Evolutionary conservation across 2,113 vertebrate genomes (phyloP), one percentile per base, ranked within the genome.

Genomic region (Arothron firmamentum): DNA sequence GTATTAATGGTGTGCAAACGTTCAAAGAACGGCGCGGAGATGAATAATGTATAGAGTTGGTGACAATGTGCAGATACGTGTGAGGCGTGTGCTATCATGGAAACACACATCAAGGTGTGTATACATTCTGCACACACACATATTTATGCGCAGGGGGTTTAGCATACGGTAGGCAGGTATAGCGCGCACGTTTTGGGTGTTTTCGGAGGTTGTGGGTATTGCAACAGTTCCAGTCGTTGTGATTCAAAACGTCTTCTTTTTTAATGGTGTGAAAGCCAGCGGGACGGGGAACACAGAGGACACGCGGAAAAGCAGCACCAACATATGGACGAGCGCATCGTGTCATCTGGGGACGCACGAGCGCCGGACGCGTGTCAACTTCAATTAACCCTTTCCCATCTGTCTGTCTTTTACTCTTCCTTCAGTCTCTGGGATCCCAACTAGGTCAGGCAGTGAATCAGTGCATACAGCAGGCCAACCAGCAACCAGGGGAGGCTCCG

Each of bases 361-460:
- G 78, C 75, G 79, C 72, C 60, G 72, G 77, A 83, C 83, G 62
- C 74, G 80, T 80, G 81, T 88, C 83, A 81, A 38, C 77, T 82
- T 78, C 79, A 80, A 78, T 86, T 65, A 84, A 85, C 80, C 78
- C 77, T 72, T 69, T 72, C 53, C 74, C 78, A 74, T 85, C 76
- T 83, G 81, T 79, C 72, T 50, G 70, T 70, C 59, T 61, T 20
- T 46, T 46, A 71, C 70, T 42, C 56, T 60, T 49, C 53, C 53
- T 56, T 38, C 63, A 10, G 5, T 51, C 4, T 64, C 17, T 20
- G 55, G 59, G 52, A 62, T 67, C 59, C 41, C 67, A 84, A 75
- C 53, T 63, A 53, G 79, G 75, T 82, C 79, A 79, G 3, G 16
- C 31, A 41, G 55, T 8, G 47, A 61, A 52, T 54, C 42, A 66